Evolutionary conservation across 2,888 invertebrate species (phyloP).

Genomic region (Dryadula phaetusa): DNA sequence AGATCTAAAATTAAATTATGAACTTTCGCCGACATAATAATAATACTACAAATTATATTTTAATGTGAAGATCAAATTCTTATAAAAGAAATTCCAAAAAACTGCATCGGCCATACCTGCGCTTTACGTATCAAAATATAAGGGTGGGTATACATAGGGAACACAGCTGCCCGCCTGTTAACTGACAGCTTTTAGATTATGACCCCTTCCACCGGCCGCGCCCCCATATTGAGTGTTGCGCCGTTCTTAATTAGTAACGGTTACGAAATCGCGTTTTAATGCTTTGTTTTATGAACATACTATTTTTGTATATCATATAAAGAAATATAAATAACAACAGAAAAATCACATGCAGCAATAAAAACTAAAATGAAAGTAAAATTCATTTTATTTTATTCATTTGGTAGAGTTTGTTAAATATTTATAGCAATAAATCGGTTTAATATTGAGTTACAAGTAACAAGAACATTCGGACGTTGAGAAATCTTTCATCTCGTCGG

Average conservation of each 20-base stretch:
- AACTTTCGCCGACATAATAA: slow-evolving; percentile 18
- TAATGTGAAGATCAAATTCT: not conserved
- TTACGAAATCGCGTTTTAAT: slow-evolving; percentile 83
- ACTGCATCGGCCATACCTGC: slow-evolving; percentile 44
- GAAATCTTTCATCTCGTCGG: slow-evolving; percentile 80
- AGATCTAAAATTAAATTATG: slow-evolving; percentile 19
- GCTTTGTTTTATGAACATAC: slow-evolving; percentile 46
- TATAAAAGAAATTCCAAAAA: slow-evolving; percentile 24
- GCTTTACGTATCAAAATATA: slow-evolving; percentile 55
- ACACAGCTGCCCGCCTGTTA: slow-evolving; percentile 74
- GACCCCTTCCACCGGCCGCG: slow-evolving; percentile 59
- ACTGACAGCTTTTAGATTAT: slow-evolving; percentile 83
- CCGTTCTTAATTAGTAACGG: slow-evolving; percentile 81
- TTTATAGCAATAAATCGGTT: slow-evolving; percentile 55
- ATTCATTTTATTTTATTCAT: slow-evolving; percentile 24
- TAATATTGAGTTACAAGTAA: slow-evolving; percentile 77
- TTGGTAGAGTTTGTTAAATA: slow-evolving; percentile 34
- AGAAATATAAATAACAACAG: not conserved
- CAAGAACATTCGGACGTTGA: slow-evolving; percentile 75
- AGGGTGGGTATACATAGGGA: slow-evolving; percentile 66
- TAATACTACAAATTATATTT: slow-evolving; percentile 1
- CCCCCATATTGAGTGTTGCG: slow-evolving; percentile 77
- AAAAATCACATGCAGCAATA: not conserved
- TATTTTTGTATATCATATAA: not conserved
- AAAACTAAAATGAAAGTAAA: slow-evolving; percentile 10